Base-by-base conservation (phyloP, 2,113 vertebrate species). In the Budorcas taxicolor region DNA sequence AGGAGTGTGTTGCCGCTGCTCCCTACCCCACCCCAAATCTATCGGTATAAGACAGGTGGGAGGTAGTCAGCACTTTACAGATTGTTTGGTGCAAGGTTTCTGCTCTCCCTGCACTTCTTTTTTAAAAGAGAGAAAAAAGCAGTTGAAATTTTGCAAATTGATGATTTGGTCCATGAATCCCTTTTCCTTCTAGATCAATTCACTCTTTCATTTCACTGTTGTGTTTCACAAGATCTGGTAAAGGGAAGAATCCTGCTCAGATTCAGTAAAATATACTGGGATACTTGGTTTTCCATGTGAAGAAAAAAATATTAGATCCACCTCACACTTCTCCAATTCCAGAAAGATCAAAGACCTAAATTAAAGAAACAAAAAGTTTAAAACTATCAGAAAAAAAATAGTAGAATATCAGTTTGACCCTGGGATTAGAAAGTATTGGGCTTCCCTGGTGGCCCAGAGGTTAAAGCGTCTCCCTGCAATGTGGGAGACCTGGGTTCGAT, bases 51-150 rank as follows among this genome's bases (percentile, higher is more conserved):
- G 57, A 94, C 62, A 94, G 29, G 57, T 80, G 40, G 85, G 21
- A 97, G 58, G 31, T 47, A 87, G 43, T 14, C 58, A 95, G 53
- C 60, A 92, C 23, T 94, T 94, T 9, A 90, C 23, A 95, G 40
- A 43, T 40, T 67, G 43, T 60, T 76, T 92, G 31, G 57, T 94
- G 23, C 90, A 40, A 82, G 71, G 55, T 31, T 81, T 52, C 78
- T 83, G 57, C 57, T 62, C 31, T 81, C 31, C 31, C 58, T 52
- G 31, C 29, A 91, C 43, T 85, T 94, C 91, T 85, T 50, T 95
- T 97, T 47, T 96, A 94, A 95, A 50, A 94, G n/a, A 90, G 47
- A 71, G 89, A 96, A 83, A 53, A 93, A 96, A 85, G 96, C 96
- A 84, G 25, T 40, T 92, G 57, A 92, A 88, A 95, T 88, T 85